Base-by-base conservation (phyloP, 2,797 vertebrate genomes). In the Sebastiscus tertius region DNA sequence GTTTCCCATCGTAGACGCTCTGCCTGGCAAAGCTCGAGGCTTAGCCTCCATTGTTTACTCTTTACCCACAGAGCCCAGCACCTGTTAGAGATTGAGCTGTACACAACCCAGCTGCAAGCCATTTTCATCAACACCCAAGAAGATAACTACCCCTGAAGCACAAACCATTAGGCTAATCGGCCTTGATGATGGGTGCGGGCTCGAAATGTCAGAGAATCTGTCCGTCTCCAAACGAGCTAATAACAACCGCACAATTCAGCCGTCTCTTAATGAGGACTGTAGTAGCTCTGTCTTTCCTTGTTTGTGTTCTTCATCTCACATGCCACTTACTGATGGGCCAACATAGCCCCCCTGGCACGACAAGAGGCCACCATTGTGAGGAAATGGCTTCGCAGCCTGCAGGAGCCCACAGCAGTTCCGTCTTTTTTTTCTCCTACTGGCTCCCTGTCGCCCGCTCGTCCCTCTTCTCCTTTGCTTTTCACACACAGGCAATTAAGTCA, bases 51-150 rank as follows among this genome's bases (percentile, higher is more conserved):
- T 92, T 93, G 92, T 94, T 93, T 92, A 93, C 90, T 85, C 83
- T 89, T 76, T 76, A 86, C 85, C 77, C 88, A 89, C 86, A 88
- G 85, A 92, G 80, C 88, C 75, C 84, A 72, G 88, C 93, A 94
- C 95, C 93, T 95, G 95, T 93, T 94, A 91, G 88, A 94, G 90
- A 94, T 93, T 91, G 93, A 90, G 86, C 85, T 67, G 80, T 82
- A 89, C 89, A 89, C 82, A 91, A 89, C 85, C 89, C 93, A 95
- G 93, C 93, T 95, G 95, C 88, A 90, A 94, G 84, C 88, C 88
- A 92, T 93, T 94, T 93, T 87, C 87, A 82, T 82, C 83, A 89
- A 93, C 94, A 91, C 91, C 90, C 92, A 92, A 92, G 87, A 86
- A 89, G 83, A 91, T 87, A 89, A 91, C 86, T 71, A 77, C 83